Evolutionary conservation across 2,113 vertebrate species (phyloP), one percentile per base, ranked within the genome.

Genomic region (Myotis yumanensis): DNA sequence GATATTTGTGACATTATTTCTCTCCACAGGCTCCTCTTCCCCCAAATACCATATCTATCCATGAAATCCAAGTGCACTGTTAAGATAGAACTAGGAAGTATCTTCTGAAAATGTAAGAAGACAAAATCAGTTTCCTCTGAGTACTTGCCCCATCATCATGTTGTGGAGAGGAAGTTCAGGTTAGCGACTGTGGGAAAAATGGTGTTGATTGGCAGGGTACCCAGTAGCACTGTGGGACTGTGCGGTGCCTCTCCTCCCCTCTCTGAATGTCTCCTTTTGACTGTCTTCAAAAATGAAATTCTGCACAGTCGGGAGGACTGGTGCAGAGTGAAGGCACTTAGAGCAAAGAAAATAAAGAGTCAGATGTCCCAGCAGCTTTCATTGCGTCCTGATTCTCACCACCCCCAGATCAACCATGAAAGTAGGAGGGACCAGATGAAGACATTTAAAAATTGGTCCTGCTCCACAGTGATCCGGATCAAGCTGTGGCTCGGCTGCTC

Each of bases 341-440:
- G 82, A 96, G 97, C 97, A 96, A 97, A 97, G 97, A 97, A 97
- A 97, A 97, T 94, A 96, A 95, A 93, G 97, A 97, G 96, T 97
- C 97, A 97, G 97, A 92, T 97, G 97, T 97, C 97, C 96, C 96
- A 69, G 97, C 97, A 97, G 97, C 97, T 97, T 97, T 97, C 96
- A 87, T n/a, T 94, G 97, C 93, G 77, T 95, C 96, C 96, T 86
- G 83, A 93, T 97, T 97, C 96, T 97, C 97, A 97, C 97, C 97
- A 97, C 97, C 97, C 97, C 97, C 97, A 97, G 96, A 97, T 93
- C 96, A 97, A 87, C 97, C 96, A 96, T 87, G 91, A 94, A 97
- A 97, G 97, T 95, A 90, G 97, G 97, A 97, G 97, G 96, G 97
- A 97, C 97, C 97, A 97, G 97, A 97, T 97, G 97, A 97, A 97